Evolutionary conservation across 2,113 vertebrate species (phyloP), one percentile per base, ranked within the genome.

Genomic region (Oryzias javanicus): DNA sequence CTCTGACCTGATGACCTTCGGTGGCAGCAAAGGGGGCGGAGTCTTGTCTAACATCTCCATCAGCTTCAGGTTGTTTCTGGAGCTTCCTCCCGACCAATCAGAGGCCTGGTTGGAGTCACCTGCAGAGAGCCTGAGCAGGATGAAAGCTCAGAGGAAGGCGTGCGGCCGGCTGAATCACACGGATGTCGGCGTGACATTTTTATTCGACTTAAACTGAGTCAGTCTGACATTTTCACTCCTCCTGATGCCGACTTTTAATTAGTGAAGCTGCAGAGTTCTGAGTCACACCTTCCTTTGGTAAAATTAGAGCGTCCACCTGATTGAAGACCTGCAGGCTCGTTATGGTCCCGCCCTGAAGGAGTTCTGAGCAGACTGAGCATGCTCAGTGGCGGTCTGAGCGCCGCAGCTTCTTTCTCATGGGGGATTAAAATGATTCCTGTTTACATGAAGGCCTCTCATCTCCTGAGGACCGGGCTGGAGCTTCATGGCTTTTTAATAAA

Each of bases 181-280:
- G 54, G 65, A 65, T 64, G 55, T 14, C 25, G n/a, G 17, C 49
- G 50, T 50, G 47, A 6, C 13, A 60, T 27, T 40, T 55, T 74
- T 53, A 7, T 42, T 15, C 35, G 7, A n/a, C 50, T 53, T 57
- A 50, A 50, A 55, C 50, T 5, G 18, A 60, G 41, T 15, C 19
- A 44, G 49, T 52, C 42, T n/a, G 14, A 53, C 16, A 44, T 62
- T 68, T 60, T 42, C 17, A 17, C 35, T 52, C 24, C 25, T 53
- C 64, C 54, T 50, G 41, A 49, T 47, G n/a, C 12, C 22, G 19
- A 46, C 42, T 58, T 69, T 72, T 67, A 72, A 75, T 73, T 60
- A 75, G 27, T 46, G 49, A 48, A 41, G 50, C 72, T 24, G 67
- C 42, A 16, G 20, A 10, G 60, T 35, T 55, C 67, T 47, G 60